These are phyloP conservation scores for Caenorhabditis angaria DNA, from an alignment of 2,888 invertebrate genomes.

Conservation along the genomic window DNA sequence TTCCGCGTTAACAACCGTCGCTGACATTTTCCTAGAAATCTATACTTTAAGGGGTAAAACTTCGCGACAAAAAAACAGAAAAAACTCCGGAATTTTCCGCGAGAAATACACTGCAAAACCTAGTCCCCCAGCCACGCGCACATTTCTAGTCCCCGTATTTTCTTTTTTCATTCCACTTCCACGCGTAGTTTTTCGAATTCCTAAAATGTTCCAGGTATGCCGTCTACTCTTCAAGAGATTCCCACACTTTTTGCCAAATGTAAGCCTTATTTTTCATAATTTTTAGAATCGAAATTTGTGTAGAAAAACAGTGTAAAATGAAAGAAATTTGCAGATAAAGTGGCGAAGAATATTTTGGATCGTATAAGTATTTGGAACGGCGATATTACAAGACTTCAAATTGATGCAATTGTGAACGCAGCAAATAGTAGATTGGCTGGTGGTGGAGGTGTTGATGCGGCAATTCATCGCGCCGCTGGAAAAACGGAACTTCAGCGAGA, in stretches of 20 bases:
- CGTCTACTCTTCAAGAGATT: slow-evolving; percentile 24
- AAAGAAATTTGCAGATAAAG: slow-evolving; percentile 31
- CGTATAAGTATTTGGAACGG: slow-evolving; percentile 75
- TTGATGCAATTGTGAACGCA: slow-evolving; percentile 90
- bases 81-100: slow-evolving; percentile 10
- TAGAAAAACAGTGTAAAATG: neutral
- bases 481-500: slow-evolving; percentile 76
- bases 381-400: slow-evolving; percentile 85
- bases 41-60: slow-evolving; percentile 1
- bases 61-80: slow-evolving; percentile 17
- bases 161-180: slow-evolving; percentile 12
- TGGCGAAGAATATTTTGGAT: slow-evolving; percentile 38
- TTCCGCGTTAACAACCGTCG: slow-evolving; percentile 82
- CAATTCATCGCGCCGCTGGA: slow-evolving; percentile 86
- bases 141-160: slow-evolving; percentile 17
- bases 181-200: neutral
- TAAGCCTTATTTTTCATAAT: slow-evolving; percentile 12
- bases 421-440: slow-evolving; percentile 85
- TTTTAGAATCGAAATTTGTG: neutral
- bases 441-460: slow-evolving; percentile 83
- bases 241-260: slow-evolving; percentile 45
- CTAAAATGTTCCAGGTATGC: slow-evolving; percentile 13
- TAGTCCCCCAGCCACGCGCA: slow-evolving; percentile 5
- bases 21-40: slow-evolving; percentile 23
- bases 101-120: slow-evolving; percentile 13